Percentiles rank a stretch among this genome's conserved stretches.
Evolutionary conservation across 2,797 vertebrate genomes (phyloP).

Genomic region (Schizothorax lantsangensis): DNA sequence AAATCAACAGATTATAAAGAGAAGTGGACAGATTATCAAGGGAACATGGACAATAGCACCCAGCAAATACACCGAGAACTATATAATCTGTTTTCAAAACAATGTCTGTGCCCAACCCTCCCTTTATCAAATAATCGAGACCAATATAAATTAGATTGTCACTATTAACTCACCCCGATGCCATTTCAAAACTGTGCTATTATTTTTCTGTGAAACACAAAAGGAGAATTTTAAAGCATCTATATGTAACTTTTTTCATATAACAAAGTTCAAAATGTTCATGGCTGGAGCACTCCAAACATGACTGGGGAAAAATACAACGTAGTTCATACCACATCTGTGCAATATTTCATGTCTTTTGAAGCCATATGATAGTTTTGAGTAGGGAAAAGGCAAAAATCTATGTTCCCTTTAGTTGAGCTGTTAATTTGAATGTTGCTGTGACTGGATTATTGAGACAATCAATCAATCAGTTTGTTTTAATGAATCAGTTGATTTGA

Average conservation of each 20-base stretch:
- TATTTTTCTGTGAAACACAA: background rate
- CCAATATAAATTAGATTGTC: background rate
- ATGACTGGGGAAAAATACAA: background rate
- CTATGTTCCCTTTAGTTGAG: background rate
- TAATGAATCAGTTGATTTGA: background rate
- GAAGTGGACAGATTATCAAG: background rate
- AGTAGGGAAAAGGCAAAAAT: background rate
- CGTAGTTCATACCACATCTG: background rate
- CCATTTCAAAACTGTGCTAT: background rate
- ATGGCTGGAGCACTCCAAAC: background rate
- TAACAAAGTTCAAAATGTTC: background rate
- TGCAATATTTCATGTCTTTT: background rate
- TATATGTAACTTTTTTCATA: background rate
- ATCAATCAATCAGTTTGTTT: background rate
- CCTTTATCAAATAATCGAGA: slow-evolving; percentile 1
- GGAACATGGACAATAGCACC: background rate
- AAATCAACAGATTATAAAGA: background rate
- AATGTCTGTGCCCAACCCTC: background rate
- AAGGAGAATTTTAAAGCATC: background rate
- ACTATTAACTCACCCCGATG: background rate
- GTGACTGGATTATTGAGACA: background rate
- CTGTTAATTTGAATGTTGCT: background rate
- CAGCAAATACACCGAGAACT: background rate
- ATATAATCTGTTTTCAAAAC: slow-evolving; percentile 8
- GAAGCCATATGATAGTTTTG: background rate